Evolutionary conservation across 2,888 invertebrate species (phyloP).

Genomic region (Dicyrtomina minuta): DNA sequence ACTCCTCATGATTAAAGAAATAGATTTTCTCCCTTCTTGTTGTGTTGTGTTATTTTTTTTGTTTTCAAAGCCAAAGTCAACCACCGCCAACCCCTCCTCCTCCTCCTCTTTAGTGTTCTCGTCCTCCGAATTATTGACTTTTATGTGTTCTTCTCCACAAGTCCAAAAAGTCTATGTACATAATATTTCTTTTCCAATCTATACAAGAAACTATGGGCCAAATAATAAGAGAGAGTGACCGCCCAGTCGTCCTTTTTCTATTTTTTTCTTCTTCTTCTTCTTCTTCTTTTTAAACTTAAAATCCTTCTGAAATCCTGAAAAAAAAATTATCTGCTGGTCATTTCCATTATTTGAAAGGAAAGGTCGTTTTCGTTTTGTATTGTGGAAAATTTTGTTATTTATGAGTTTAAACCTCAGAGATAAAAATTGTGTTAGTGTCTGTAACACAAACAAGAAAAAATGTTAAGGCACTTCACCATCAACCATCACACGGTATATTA

Average conservation of each 20-base stretch:
- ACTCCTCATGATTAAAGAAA: constrained; percentile 13
- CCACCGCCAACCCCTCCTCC: neutral
- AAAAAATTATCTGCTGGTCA: constrained; percentile 19
- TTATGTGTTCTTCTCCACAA: constrained; percentile 11
- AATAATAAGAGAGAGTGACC: neutral
- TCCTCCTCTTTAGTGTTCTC: constrained; percentile 29
- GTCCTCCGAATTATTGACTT: constrained; percentile 24
- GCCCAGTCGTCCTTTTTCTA: constrained; percentile 3
- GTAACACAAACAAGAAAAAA: no score
- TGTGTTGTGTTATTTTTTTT: neutral
- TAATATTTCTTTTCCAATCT: neutral
- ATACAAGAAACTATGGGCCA: no score
- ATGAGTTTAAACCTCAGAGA: constrained; percentile 9
- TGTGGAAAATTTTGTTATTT: neutral
- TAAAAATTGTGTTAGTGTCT: no score
- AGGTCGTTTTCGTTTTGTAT: neutral
- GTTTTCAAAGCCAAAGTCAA: no score
- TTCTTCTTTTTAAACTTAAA: no score
- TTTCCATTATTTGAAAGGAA: constrained; percentile 7
- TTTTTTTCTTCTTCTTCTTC: neutral
- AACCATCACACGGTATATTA: no score
- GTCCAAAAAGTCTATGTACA: neutral
- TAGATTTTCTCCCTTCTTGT: neutral
- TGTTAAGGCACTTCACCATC: no score
- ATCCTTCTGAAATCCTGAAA: neutral